Base-by-base conservation (phyloP, 2,797 vertebrate species). In the Pangasius macronema region DNA sequence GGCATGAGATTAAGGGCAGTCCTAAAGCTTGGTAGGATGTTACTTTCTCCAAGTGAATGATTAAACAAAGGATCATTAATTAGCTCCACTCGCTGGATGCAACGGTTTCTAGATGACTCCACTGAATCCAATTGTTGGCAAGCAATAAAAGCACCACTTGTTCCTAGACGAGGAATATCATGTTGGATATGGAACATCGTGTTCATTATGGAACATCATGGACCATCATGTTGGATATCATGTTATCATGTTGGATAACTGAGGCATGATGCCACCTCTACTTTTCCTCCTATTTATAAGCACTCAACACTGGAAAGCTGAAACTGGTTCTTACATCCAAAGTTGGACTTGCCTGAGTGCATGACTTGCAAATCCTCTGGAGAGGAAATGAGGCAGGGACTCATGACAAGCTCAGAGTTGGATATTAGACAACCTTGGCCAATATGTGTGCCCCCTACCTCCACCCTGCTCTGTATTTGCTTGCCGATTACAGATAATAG, bases 401-500 rank as follows among this genome's bases (percentile, higher is more conserved):
- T 86, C 63, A 73, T 85, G 86, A 57, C n/a, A 49, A 39, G 16
- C 30, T 82, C 63, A 88, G 81, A 72, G 87, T 86, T 90, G 80
- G 90, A 83, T 88, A 33, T 65, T 86, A 46, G 79, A 81, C 83
- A 63, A 84, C 73, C 65, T 88, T 87, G 61, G 67, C 88, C 82
- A 61, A 61, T 79, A 75, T 79, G 70, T 57, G 70, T 59, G n/a
- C 33, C 7, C 49, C 13, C 49, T 55, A 13, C 11, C 59, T n/a
- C 85, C 79, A 81, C 68, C 57, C n/a, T 33, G 2, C 63, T 81
- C 70, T 86, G 87, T 83, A 75, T 89, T 90, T 87, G 59, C 85
- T 88, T 81, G 61, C 61, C 46, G 87, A 90, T 91, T 90, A 84
- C 87, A 86, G 85, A 87, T 88, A 90, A 88, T 89, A 87, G 85